Evolutionary conservation across 2,888 invertebrate species (phyloP).

Genomic region (Apotomis capreana): DNA sequence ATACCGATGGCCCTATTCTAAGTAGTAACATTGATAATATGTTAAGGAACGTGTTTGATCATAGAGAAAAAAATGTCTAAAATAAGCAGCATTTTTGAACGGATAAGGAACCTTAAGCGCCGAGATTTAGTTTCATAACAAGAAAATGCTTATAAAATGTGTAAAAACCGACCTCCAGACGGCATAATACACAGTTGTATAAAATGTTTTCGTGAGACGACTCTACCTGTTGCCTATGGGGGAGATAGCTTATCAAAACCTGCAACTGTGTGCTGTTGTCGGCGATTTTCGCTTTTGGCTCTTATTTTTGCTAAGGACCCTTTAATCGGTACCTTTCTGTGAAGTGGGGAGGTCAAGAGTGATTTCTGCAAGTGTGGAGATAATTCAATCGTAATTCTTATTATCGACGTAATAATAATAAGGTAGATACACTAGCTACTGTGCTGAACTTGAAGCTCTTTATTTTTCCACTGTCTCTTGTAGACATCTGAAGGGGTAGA

Average conservation of each 20-base stretch:
- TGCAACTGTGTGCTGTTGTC: slow-evolving; percentile 10
- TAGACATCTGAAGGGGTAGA: too few species aligned
- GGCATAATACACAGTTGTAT: slow-evolving; percentile 8
- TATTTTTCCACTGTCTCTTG: too few species aligned
- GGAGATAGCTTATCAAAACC: slow-evolving; percentile 13
- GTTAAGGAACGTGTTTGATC: too few species aligned
- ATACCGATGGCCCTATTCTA: too few species aligned
- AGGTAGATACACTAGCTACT: too few species aligned
- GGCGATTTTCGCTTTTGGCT: slow-evolving; percentile 7
- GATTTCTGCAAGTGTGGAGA: slow-evolving; percentile 12
- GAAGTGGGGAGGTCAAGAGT: slow-evolving; percentile 18
- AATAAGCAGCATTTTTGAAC: too few species aligned
- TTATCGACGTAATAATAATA: not conserved
- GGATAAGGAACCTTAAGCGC: not conserved
- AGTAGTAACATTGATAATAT: too few species aligned
- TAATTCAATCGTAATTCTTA: slow-evolving; percentile 15
- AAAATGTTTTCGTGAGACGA: slow-evolving; percentile 14
- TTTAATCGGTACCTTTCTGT: slow-evolving; percentile 21
- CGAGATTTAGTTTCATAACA: not conserved
- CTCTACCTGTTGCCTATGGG: slow-evolving; percentile 17
- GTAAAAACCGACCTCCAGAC: slow-evolving; percentile 8
- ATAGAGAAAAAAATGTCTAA: too few species aligned
- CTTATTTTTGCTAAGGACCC: slow-evolving; percentile 18
- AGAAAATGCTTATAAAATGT: not conserved
- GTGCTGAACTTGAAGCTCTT: too few species aligned